A percentile compares a stretch with the other conserved stretches of the same genome.
Evolutionary conservation across 2,113 vertebrate species (phyloP).

Genomic region (Campylomormyrus tamandua): DNA sequence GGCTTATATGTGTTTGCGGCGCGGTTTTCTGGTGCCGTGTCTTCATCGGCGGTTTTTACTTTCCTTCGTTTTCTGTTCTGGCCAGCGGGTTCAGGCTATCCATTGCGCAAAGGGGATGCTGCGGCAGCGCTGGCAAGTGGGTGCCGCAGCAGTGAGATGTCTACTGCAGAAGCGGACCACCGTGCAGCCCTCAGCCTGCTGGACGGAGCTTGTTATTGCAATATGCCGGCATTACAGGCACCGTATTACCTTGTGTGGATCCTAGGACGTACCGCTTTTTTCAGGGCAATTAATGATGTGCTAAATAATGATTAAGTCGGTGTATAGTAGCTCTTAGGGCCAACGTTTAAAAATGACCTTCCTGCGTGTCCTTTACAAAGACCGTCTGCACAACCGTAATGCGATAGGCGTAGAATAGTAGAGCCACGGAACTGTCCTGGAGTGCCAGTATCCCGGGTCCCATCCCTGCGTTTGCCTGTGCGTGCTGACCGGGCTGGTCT

Average conservation of each 20-base stretch:
- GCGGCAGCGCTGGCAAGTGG: background rate
- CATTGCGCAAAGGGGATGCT: background rate
- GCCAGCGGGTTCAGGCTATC: background rate
- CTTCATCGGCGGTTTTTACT: background rate
- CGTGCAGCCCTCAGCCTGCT: background rate
- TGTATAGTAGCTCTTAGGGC: background rate
- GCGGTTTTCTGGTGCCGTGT: background rate
- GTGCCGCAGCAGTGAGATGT: background rate
- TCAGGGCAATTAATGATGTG: background rate
- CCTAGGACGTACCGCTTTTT: background rate
- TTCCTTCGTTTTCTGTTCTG: background rate
- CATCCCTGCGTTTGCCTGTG: background rate
- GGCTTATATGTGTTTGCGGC: background rate
- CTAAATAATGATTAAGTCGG: background rate
- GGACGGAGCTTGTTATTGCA: background rate
- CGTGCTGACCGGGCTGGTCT: background rate
- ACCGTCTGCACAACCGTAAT: background rate
- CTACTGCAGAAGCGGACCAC: background rate
- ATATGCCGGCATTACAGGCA: background rate
- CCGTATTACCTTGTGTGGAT: background rate
- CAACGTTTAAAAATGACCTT: background rate
- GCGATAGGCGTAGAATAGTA: background rate
- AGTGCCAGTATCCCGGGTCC: background rate
- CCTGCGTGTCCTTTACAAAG: background rate
- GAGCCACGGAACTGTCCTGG: background rate